Percentiles rank a stretch among this genome's conserved stretches.
Conservation (phyloP, 2,888 invertebrate species). For the Scrobipalpa costella region DNA sequence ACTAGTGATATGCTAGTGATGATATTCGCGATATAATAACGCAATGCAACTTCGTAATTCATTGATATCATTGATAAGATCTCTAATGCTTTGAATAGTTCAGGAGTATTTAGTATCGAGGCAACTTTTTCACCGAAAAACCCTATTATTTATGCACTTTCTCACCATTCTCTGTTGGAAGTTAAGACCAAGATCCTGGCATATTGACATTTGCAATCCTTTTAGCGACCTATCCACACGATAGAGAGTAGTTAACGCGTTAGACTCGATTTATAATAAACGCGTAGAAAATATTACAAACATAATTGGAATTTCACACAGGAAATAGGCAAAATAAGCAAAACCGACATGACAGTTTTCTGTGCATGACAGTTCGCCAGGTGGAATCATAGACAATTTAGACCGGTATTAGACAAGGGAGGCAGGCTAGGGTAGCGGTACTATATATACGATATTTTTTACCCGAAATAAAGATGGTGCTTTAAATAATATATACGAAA, state of each 20-base stretch:
- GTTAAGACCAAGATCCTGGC: slow-evolving; percentile 81
- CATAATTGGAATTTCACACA: slow-evolving; percentile 60
- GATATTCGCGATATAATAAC: neutral
- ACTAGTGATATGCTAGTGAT: no score
- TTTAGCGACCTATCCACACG: slow-evolving; percentile 60
- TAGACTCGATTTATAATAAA: slow-evolving; percentile 46
- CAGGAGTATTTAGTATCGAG: neutral
- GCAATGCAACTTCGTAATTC: neutral
- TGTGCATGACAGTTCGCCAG: slow-evolving; percentile 41
- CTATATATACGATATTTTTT: no score
- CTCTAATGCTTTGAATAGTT: neutral
- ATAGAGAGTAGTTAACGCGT: slow-evolving; percentile 51
- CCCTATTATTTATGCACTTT: slow-evolving; percentile 47
- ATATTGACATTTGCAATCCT: slow-evolving; percentile 81
- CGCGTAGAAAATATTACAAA: slow-evolving; percentile 51
- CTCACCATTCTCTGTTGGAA: slow-evolving; percentile 81
- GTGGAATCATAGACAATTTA: slow-evolving; percentile 33
- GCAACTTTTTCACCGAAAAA: slow-evolving; percentile 39
- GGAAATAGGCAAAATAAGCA: slow-evolving; percentile 60
- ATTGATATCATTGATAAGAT: neutral
- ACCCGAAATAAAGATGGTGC: neutral
- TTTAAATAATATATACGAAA: no score
- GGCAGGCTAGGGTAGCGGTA: no score
- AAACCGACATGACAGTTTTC: slow-evolving; percentile 49
- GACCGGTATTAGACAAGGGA: no score